A percentile compares a stretch with the other conserved stretches of the same genome.
phyloP scores from a whole-genome alignment of 2,888 invertebrate species.

The Epiblema foenella region DNA sequence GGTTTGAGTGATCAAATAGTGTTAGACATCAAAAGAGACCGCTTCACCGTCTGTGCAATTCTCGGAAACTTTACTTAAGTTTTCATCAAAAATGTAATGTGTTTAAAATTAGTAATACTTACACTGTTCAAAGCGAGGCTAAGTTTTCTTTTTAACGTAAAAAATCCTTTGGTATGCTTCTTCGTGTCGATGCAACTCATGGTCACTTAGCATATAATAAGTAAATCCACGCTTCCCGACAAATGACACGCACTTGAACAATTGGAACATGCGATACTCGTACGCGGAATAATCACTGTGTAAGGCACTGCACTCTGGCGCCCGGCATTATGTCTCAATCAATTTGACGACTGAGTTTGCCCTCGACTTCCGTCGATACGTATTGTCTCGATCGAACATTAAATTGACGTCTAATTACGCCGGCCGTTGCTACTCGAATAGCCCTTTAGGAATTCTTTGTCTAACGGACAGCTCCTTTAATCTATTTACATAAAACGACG shows the following conservation, averaged over 20 bases:
- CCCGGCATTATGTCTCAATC: slow-evolving; percentile 64
- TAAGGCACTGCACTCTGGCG: slow-evolving; percentile 52
- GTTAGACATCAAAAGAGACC: slow-evolving; percentile 38
- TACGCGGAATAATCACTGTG: slow-evolving; percentile 45
- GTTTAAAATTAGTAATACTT: slow-evolving; percentile 25
- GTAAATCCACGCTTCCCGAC: slow-evolving; percentile 47
- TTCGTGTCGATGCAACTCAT: slow-evolving; percentile 44
- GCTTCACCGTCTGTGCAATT: slow-evolving; percentile 12
- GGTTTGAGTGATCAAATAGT: slow-evolving; percentile 36
- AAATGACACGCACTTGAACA: slow-evolving; percentile 53
- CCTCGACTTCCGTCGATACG: slow-evolving; percentile 61
- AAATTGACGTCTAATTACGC: slow-evolving; percentile 48
- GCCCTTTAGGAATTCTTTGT: slow-evolving; percentile 43
- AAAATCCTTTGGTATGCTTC: slow-evolving; percentile 41
- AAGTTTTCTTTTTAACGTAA: slow-evolving; percentile 43
- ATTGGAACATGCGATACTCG: slow-evolving; percentile 49
- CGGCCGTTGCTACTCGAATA: slow-evolving; percentile 42
- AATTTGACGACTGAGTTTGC: slow-evolving; percentile 57
- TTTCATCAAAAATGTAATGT: not conserved
- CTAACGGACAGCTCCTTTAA: slow-evolving; percentile 43
- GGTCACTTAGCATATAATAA: slow-evolving; percentile 34
- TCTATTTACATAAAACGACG: slow-evolving; percentile 17
- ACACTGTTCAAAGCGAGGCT: slow-evolving; percentile 42
- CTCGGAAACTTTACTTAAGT: slow-evolving; percentile 29
- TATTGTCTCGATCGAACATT: slow-evolving; percentile 72